Base-by-base conservation (phyloP, 2,888 invertebrate genomes). In the Caenorhabditis japonica region DNA sequence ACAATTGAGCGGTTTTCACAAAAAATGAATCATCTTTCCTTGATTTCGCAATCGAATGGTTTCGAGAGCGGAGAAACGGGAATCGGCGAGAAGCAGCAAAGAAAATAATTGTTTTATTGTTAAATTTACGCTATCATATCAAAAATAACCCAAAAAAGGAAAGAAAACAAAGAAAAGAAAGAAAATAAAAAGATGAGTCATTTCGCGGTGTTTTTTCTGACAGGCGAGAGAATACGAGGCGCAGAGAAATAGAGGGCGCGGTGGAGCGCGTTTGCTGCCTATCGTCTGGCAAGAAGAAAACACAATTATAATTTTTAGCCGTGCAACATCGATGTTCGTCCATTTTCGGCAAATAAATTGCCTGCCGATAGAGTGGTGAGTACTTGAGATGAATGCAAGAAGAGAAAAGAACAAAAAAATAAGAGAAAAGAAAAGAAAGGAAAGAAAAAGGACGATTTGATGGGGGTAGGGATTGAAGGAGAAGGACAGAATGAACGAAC, bases 371-470 rank as follows among this genome's bases (percentile, higher is more conserved):
- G n/a, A n/a, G n/a, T n/a, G n/a, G 8, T 12, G 51, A 61, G 52
- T 46, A 64, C 64, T 64, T 64, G 64, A 64, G 64, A 64, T 64
- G 64, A 64, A 64, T 64, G 64, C 49, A 39, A 62, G n/a, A n/a
- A n/a, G n/a, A n/a, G n/a, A n/a, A n/a, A n/a, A n/a, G n/a, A n/a
- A 10, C 30, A 30, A 30, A 30, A 10, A 30, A 30, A 10, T 5
- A 10, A 30, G 30, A 30, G 30, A 30, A 10, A 7, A 30, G 7
- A 7, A 7, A 10, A 30, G 30, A 30, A 10, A 30, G 5, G 30
- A 30, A 30, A 7, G 30, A 49, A 49, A 64, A 64, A 64, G 51
- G 56, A 44, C 56, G 51, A 66, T 66, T 66, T 41, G 51, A 38
- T 10, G 36, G 41, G 43, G 49, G 43, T n/a, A 19, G 27, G n/a